A percentile compares a stretch with the other conserved stretches of the same genome.
These are phyloP conservation scores for Neoarius graeffei DNA, from an alignment of 2,113 vertebrate genomes.

Conservation along the genomic window DNA sequence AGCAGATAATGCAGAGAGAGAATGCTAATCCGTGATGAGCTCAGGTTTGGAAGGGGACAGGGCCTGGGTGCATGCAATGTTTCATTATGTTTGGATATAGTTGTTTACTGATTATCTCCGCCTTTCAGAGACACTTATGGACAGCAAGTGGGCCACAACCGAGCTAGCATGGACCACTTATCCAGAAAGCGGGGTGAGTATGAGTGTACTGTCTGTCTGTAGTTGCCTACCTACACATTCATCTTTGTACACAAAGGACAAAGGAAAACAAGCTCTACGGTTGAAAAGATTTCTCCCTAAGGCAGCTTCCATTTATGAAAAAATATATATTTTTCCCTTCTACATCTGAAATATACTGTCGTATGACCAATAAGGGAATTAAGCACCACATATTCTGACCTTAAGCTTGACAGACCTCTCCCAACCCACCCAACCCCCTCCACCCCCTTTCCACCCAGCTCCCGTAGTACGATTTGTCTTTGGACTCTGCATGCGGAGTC, in stretches of 20 bases:
- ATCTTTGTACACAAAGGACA: constrained; percentile 27
- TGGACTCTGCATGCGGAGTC: constrained; percentile 76
- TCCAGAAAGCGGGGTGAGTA: constrained; percentile 96
- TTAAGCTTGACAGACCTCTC: constrained; percentile 70
- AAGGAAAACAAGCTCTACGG: constrained; percentile 19
- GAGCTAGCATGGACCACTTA: constrained; percentile 96
- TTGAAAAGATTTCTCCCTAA: constrained; percentile 19
- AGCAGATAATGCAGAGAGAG: neutral
- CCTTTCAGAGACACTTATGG: constrained; percentile 94
- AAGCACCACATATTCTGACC: constrained; percentile 75
- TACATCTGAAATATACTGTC: constrained; percentile 51
- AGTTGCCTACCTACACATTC: constrained; percentile 16
- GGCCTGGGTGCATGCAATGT: constrained; percentile 18
- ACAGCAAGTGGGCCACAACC: constrained; percentile 96
- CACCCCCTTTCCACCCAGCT: constrained; percentile 15
- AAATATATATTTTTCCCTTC: neutral
- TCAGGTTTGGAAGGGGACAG: neutral
- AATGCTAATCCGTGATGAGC: constrained; percentile 43
- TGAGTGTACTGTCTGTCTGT: constrained; percentile 43
- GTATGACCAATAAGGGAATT: constrained; percentile 73
- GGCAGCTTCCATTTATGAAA: constrained; percentile 27
- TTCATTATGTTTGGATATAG: constrained; percentile 31
- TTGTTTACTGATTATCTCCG: constrained; percentile 55
- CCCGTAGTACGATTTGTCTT: constrained; percentile 75
- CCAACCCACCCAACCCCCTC: constrained; percentile 24